Evolutionary conservation across 2,113 vertebrate species (phyloP).

Genomic region (Takifugu bimaculatus): DNA sequence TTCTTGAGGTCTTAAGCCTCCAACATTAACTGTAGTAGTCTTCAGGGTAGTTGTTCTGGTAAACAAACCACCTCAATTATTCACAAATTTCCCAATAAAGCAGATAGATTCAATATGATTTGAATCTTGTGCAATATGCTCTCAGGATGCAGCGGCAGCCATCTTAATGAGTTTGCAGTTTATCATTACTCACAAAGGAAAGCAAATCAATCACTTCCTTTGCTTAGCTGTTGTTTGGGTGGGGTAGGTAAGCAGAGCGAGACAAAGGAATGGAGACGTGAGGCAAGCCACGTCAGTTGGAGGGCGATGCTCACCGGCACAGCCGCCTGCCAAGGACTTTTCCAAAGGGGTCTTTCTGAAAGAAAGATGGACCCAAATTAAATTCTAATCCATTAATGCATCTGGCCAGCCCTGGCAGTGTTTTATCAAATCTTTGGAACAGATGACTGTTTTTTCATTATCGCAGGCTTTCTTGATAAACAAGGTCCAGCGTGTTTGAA

Average conservation of each 20-base stretch:
- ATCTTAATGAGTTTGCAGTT: slow-evolving; percentile 70
- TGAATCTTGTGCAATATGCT: slow-evolving; percentile 53
- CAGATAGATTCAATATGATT: slow-evolving; percentile 43
- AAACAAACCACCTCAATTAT: slow-evolving; percentile 48
- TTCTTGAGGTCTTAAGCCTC: slow-evolving; percentile 9
- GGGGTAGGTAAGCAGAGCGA: neutral
- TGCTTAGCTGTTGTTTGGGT: neutral
- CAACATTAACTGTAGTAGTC: slow-evolving; percentile 14
- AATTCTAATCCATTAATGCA: slow-evolving; percentile 71
- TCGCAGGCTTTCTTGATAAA: slow-evolving; percentile 52
- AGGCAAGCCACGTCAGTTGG: slow-evolving; percentile 39
- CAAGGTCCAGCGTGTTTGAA: neutral
- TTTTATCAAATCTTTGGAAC: slow-evolving; percentile 61
- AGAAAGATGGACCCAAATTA: slow-evolving; percentile 61
- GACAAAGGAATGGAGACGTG: slow-evolving; percentile 31
- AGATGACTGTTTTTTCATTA: slow-evolving; percentile 68
- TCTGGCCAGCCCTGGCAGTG: slow-evolving; percentile 44
- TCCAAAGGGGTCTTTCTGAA: slow-evolving; percentile 69
- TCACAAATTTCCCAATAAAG: slow-evolving; percentile 38
- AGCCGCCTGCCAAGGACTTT: slow-evolving; percentile 58
- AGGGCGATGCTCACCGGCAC: slow-evolving; percentile 58
- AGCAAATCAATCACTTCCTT: slow-evolving; percentile 71
- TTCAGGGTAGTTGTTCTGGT: slow-evolving; percentile 16
- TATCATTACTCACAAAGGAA: slow-evolving; percentile 68
- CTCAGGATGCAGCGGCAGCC: slow-evolving; percentile 45